A percentile compares a stretch with the other conserved stretches of the same genome.
Evolutionary conservation across 2,797 vertebrate genomes (phyloP).

Genomic region (Austrolebias charrua): DNA sequence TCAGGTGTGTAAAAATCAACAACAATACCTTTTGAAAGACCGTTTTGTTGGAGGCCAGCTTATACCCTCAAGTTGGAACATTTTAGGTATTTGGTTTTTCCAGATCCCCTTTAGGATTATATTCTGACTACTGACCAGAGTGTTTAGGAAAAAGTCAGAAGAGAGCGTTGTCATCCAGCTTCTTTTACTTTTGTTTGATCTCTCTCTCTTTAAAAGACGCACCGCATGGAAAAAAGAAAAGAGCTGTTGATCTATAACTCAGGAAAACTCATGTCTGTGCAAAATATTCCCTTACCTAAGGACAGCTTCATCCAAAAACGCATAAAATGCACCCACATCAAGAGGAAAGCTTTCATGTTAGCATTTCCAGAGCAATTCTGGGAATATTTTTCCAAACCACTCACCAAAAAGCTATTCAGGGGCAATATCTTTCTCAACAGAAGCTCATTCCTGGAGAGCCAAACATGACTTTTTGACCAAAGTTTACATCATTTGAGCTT

Average conservation of each 20-base stretch:
- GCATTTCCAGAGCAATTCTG: constrained; percentile 58
- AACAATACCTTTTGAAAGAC: background rate
- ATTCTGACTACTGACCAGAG: constrained; percentile 1
- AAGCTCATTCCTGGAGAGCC: constrained; percentile 66
- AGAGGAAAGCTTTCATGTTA: constrained; percentile 57
- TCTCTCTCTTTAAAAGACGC: constrained; percentile 39
- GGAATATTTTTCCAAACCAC: constrained; percentile 52
- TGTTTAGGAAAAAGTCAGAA: constrained; percentile 2
- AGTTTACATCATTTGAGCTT: constrained; percentile 53
- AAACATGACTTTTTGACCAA: constrained; percentile 54
- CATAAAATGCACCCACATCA: constrained; percentile 48
- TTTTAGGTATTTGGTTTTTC: constrained; percentile 22
- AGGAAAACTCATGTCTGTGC: constrained; percentile 55
- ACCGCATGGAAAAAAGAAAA: constrained; percentile 22
- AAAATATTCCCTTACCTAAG: constrained; percentile 58
- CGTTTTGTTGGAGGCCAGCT: constrained; percentile 9
- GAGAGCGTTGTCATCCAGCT: constrained; percentile 3
- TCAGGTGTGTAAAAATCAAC: constrained; percentile 75
- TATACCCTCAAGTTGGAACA: constrained; percentile 12
- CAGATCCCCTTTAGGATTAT: constrained; percentile 18
- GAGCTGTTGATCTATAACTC: constrained; percentile 48
- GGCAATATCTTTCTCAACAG: constrained; percentile 57
- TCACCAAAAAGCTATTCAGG: constrained; percentile 49
- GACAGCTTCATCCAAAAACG: constrained; percentile 41
- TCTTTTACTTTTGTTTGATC: constrained; percentile 36